Base-by-base conservation (phyloP, 2,888 invertebrate genomes). In the Halocaridina rubra region DNA sequence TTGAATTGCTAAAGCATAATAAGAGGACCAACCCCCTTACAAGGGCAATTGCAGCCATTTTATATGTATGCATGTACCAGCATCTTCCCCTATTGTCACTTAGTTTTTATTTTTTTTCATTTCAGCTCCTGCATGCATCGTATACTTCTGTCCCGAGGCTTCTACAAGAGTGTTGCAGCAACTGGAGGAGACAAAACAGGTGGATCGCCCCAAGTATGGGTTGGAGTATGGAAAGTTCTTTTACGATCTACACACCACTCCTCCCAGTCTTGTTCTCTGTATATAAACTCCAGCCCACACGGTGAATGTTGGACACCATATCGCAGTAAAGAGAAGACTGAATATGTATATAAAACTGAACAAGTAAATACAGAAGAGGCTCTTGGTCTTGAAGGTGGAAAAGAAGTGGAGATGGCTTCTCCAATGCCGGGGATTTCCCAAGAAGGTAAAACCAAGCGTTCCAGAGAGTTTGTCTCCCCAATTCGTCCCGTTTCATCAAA, bases 71-170 rank as follows among this genome's bases (percentile, higher is more conserved):
- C n/a, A n/a, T n/a, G n/a, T n/a, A n/a, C n/a, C n/a, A n/a, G n/a
- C n/a, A n/a, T n/a, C n/a, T n/a, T n/a, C n/a, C n/a, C n/a, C n/a
- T n/a, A n/a, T n/a, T n/a, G n/a, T n/a, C n/a, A n/a, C n/a, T n/a
- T n/a, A n/a, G n/a, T n/a, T 53, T 7, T 13, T 53, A n/a, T 53
- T n/a, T 13, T 53, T 19, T 61, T 22, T 33, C 1, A 24, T 57
- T 67, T 32, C 80, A 80, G 80, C 33, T 24, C 72, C 80, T 80
- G 80, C 39, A 80, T 80, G 80, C 39, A 32, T 80, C 64, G 80
- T 22, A 72, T 33, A 59, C 27, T 80, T 53, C 72, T 71, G 27
- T 57, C 80, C n/a, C 19, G 80, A 10, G 59, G 71, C 33, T 80
- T 72, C 80, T 59, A 59, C 24, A 57, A 32, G 10, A 57, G 72